A percentile compares a stretch with the other conserved stretches of the same genome.
Evolutionary conservation across 2,113 vertebrate genomes (phyloP).

Genomic region (Peucedramus taeniatus): DNA sequence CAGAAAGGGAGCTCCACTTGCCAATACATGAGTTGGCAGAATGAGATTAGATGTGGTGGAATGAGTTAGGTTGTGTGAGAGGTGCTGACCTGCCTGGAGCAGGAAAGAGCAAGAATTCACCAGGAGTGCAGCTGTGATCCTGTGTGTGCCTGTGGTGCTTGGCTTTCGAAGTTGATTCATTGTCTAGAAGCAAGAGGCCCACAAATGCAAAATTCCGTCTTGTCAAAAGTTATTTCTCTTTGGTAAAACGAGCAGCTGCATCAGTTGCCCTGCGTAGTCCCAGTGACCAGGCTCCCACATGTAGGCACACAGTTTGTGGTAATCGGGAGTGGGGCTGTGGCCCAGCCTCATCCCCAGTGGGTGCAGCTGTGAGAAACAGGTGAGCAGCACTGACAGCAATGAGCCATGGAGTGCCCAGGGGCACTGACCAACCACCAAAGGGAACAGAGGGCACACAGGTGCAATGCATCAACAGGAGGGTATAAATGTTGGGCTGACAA

Average conservation of each 20-base stretch:
- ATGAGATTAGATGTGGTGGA: not conserved
- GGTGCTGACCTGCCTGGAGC: not conserved
- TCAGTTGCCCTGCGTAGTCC: not conserved
- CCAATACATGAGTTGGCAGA: accelerated
- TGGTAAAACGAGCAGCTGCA: not conserved
- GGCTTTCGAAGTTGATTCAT: not conserved
- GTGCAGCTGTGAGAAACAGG: not conserved
- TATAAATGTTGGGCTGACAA: not conserved
- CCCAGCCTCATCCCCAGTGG: not conserved
- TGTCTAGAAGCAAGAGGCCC: not conserved
- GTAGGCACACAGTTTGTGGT: not conserved
- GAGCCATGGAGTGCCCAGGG: not conserved
- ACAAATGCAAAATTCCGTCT: not conserved
- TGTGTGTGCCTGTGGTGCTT: not conserved
- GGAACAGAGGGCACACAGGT: not conserved
- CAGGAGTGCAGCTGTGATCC: not conserved
- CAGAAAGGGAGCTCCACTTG: not conserved
- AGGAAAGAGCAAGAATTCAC: not conserved
- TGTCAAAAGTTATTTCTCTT: not conserved
- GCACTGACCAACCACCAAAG: not conserved
- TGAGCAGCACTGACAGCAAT: not conserved
- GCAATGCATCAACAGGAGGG: not conserved
- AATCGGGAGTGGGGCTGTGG: not conserved
- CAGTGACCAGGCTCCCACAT: not conserved
- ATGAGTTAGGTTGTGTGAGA: not conserved